Conservation (phyloP, 1,140 invertebrate species). For the Melitaea cinxia region DNA sequence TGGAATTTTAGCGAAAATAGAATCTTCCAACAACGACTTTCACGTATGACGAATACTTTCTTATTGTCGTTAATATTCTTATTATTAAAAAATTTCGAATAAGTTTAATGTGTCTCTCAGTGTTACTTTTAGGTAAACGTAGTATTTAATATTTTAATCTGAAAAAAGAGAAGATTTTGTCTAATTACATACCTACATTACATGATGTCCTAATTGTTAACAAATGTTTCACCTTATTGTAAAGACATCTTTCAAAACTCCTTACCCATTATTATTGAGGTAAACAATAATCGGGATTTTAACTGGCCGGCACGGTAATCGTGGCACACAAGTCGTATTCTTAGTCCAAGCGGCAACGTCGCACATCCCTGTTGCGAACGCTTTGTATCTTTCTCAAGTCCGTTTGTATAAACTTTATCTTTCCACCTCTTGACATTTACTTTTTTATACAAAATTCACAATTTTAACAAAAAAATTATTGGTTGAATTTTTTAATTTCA, state of each 20-base stretch:
- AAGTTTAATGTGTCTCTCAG: background rate
- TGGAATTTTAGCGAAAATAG: constrained; percentile 34
- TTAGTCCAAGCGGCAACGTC: constrained; percentile 36
- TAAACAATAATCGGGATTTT: constrained; percentile 2
- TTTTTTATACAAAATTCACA: background rate
- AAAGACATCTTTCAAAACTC: constrained; percentile 1
- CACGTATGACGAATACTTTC: background rate
- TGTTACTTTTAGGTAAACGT: background rate
- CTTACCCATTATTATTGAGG: background rate
- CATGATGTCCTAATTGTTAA: background rate
- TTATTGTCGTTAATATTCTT: background rate
- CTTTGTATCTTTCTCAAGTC: constrained; percentile 12
- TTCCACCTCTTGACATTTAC: background rate
- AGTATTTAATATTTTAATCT: background rate
- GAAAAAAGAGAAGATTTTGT: background rate
- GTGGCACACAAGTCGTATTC: constrained; percentile 10
- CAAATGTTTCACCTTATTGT: background rate
- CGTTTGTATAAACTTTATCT: constrained; percentile 4
- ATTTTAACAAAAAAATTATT: background rate
- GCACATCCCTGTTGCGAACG: constrained; percentile 23
- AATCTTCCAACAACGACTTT: constrained; percentile 8
- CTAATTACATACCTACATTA: background rate
- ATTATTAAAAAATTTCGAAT: background rate
- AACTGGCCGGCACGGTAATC: constrained; percentile 10
- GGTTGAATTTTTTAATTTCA: constrained; percentile 6